Conservation (phyloP, 2,888 invertebrate genomes). For the Eumerus sabulonum region DNA sequence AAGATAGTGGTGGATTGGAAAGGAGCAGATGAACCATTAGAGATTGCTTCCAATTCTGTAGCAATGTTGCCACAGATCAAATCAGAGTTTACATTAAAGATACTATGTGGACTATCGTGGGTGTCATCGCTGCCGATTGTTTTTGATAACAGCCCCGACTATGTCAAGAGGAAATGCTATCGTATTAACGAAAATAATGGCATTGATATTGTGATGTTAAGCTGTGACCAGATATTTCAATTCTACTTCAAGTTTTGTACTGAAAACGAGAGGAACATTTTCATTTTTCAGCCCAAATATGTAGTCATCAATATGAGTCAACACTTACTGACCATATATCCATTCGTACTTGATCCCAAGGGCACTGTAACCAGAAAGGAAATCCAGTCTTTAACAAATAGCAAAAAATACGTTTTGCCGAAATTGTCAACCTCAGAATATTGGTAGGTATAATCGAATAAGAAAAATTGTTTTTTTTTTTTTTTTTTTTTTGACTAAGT, state of each 20-base stretch:
- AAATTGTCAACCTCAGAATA: constrained; percentile 64
- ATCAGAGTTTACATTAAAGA: constrained; percentile 72
- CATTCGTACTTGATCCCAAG: constrained; percentile 75
- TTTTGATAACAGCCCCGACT: constrained; percentile 68
- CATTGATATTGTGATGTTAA: constrained; percentile 73
- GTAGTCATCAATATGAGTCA: constrained; percentile 75
- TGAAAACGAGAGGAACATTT: constrained; percentile 74
- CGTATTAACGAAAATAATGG: constrained; percentile 71
- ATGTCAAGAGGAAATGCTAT: constrained; percentile 68
- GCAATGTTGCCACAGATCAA: constrained; percentile 73
- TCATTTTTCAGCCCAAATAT: constrained; percentile 75
- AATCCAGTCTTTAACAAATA: constrained; percentile 49
- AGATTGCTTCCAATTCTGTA: constrained; percentile 73
- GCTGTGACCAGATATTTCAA: constrained; percentile 71
- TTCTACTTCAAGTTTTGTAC: constrained; percentile 73
- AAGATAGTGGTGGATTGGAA: constrained; percentile 77
- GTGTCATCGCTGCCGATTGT: constrained; percentile 73
- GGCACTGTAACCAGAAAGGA: constrained; percentile 71
- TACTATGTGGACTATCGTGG: constrained; percentile 71
- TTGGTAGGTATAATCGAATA: constrained; percentile 66
- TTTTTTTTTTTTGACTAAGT: background rate
- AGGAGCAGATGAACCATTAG: constrained; percentile 64
- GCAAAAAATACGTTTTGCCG: constrained; percentile 51
- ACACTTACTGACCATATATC: constrained; percentile 70
- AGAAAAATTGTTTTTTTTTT: background rate